Evolutionary conservation across 2,797 vertebrate genomes (phyloP).

Genomic region (Halcyon leucocephala): DNA sequence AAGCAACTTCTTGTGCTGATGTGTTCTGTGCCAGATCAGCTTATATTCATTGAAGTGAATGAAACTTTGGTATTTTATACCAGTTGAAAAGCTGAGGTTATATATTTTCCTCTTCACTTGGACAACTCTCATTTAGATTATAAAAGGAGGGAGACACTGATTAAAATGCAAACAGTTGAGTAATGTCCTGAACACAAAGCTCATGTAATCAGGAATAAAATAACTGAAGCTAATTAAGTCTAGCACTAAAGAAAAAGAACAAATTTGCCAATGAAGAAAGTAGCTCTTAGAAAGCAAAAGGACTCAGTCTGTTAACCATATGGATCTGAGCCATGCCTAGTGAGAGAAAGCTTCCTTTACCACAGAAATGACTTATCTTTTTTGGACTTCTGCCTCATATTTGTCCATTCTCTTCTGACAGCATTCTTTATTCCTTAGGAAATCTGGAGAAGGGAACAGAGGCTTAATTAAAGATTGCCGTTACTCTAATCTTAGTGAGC

Average conservation of each 20-base stretch:
- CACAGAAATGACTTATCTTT: not conserved
- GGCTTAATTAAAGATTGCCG: not conserved
- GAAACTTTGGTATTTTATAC: not conserved
- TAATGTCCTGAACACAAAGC: not conserved
- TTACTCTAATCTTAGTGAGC: not conserved
- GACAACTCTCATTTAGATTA: not conserved
- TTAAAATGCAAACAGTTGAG: not conserved
- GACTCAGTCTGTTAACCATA: not conserved
- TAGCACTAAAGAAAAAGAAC: not conserved
- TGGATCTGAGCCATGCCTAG: not conserved
- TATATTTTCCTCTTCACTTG: not conserved
- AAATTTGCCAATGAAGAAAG: not conserved
- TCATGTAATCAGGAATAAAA: not conserved
- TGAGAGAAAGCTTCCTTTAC: not conserved
- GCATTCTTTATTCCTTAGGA: not conserved
- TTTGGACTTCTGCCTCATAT: not conserved
- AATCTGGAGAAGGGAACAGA: not conserved
- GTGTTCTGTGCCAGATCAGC: not conserved
- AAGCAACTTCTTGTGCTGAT: not conserved
- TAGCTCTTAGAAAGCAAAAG: not conserved
- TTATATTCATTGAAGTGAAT: not conserved
- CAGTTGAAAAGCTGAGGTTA: not conserved
- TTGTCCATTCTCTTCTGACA: not conserved
- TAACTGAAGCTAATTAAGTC: not conserved
- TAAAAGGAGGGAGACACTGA: not conserved